These are phyloP conservation scores for Amazona vittata DNA, from an alignment of 2,113 vertebrate genomes.

Conservation along the genomic window DNA sequence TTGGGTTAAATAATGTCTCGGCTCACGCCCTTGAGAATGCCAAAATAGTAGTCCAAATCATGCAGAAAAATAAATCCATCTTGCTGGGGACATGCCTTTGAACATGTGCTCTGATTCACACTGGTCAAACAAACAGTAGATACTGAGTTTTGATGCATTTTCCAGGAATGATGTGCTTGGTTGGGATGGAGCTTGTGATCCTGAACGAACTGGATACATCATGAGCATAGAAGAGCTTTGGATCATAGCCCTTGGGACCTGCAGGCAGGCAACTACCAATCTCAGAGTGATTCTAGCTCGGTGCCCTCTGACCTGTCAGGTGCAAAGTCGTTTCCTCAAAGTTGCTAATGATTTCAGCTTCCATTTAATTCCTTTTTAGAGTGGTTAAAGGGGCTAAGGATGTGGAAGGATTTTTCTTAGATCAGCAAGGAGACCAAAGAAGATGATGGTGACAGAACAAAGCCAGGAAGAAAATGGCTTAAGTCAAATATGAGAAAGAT, in stretches of 20 bases:
- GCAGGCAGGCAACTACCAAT: background rate
- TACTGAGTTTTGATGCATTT: conserved; percentile 15
- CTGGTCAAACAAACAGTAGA: background rate
- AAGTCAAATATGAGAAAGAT: background rate
- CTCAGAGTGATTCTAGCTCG: background rate
- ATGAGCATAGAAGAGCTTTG: background rate
- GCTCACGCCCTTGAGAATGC: background rate
- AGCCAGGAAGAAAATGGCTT: background rate
- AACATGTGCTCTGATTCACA: conserved; percentile 36
- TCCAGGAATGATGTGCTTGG: background rate
- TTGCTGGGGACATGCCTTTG: conserved; percentile 3
- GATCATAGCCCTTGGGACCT: background rate
- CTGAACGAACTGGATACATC: background rate
- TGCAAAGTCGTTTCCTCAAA: background rate
- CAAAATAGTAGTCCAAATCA: conserved; percentile 39
- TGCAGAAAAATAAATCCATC: conserved; percentile 36
- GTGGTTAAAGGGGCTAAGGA: background rate
- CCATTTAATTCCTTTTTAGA: background rate
- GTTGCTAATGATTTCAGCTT: background rate
- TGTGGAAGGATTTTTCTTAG: background rate
- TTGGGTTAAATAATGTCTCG: conserved; percentile 21
- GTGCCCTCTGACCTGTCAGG: background rate
- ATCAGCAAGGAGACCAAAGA: background rate
- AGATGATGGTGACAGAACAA: background rate
- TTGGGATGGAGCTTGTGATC: background rate